Evolutionary conservation across 1,140 invertebrate species (phyloP).

Genomic region (Monomorium pharaonis): DNA sequence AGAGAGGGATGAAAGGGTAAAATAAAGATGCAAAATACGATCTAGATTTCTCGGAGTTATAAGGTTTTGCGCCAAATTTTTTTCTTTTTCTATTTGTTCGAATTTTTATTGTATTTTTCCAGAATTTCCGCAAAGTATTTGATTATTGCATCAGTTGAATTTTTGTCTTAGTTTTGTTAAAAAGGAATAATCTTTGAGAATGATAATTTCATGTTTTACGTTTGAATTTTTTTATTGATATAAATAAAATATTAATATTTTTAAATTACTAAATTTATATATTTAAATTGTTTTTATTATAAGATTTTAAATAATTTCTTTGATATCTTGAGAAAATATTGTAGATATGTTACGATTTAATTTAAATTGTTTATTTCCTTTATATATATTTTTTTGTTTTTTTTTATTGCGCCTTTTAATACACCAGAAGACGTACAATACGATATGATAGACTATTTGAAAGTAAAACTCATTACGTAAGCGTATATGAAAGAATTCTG

Average conservation of each 20-base stretch:
- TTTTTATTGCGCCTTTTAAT: not conserved
- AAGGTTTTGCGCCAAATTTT: conserved; percentile 37
- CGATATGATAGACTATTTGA: not conserved
- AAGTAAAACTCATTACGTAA: conserved; percentile 53
- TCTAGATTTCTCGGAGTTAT: not conserved
- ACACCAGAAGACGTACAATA: not conserved
- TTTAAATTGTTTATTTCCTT: not conserved
- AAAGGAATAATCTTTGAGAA: not conserved
- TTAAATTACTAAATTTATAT: not conserved
- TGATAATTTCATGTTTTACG: not conserved
- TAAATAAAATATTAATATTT: not conserved
- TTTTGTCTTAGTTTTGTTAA: not conserved
- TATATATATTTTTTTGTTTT: not conserved
- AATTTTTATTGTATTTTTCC: not conserved
- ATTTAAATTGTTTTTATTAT: not conserved
- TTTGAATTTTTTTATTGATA: conserved; percentile 4
- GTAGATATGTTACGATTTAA: not conserved
- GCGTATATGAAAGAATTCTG: not conserved
- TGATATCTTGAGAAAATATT: not conserved
- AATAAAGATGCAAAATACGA: not conserved
- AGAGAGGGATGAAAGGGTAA: not conserved
- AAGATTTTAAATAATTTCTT: not conserved
- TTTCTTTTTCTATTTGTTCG: not conserved
- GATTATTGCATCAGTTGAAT: not conserved
- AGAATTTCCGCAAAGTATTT: not conserved